Conservation (phyloP, 1,140 invertebrate genomes). For the Xylocopa sonorina region DNA sequence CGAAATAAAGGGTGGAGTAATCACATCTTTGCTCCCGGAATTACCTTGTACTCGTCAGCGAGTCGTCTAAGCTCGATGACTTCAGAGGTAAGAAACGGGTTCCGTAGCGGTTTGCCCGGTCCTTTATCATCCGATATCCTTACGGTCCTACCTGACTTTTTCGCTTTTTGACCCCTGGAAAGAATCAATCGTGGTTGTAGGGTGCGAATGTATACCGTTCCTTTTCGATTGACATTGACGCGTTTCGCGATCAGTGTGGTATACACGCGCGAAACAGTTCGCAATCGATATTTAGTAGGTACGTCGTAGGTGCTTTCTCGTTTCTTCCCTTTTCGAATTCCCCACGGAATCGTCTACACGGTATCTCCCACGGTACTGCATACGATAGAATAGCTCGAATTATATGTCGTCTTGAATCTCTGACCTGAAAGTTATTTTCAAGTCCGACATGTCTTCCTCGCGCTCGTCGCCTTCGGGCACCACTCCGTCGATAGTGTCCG, state of each 20-base stretch:
- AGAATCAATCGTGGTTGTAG: conserved; percentile 66
- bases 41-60: conserved; percentile 95
- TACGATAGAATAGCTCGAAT: conserved; percentile 4
- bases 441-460: conserved; percentile 73
- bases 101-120: conserved; percentile 70
- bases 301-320: conserved; percentile 69
- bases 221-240: background rate
- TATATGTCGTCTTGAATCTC: conserved; percentile 39
- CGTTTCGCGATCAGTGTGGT: background rate
- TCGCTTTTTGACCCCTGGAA: conserved; percentile 79
- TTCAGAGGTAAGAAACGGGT: conserved; percentile 75
- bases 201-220: background rate
- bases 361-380: background rate
- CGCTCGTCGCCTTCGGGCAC: conserved; percentile 83
- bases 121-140: conserved; percentile 73
- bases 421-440: conserved; percentile 80
- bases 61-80: conserved; percentile 94
- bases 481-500: conserved; percentile 82
- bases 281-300: conserved; percentile 73
- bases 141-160: conserved; percentile 76
- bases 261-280: conserved; percentile 30
- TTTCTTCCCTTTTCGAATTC: conserved; percentile 16
- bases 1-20: background rate
- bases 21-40: conserved; percentile 16
- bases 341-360: background rate